Evolutionary conservation across 2,888 invertebrate genomes (phyloP), one percentile per base, ranked within the genome.

Genomic region (Resseliella maxima): DNA sequence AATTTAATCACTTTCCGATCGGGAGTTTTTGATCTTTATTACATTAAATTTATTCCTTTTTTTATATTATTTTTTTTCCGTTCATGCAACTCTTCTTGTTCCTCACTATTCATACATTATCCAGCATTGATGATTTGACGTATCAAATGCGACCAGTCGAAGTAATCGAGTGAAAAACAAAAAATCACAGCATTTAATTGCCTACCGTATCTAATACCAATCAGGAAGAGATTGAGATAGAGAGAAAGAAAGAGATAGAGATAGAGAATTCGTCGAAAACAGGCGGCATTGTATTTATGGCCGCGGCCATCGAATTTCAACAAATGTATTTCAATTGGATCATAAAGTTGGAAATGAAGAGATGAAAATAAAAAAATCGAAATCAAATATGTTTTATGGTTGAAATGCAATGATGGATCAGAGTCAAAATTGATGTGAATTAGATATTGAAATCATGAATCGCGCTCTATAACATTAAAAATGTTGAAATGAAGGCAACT

Each of bases 121-220:
- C n/a, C 3, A 8, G 6, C 15, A 31, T 15, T 27, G 31, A n/a
- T 83, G 38, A 83, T 81, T 81, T 83, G 83, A 83, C n/a, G 83
- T 83, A 38, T 83, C 81, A 81, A 38, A 83, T 1, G 1, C 41
- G 83, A 83, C 5, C 38, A n/a, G n/a, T n/a, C 8, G 38, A 24
- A 83, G 38, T 38, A 83, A 12, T 59, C 59, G 59, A 59, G n/a
- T n/a, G n/a, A n/a, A 38, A 83, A 83, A 6, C n/a, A 83, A 81
- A 83, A 83, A 83, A 38, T 83, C 83, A 83, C 83, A 83, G 38
- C 83, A 83, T 83, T 83, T 83, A 83, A 83, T 83, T 83, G 83
- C 83, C 8, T 83, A 83, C 83, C 83, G 83, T 83, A 83, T 83
- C 83, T 38, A 83, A 83, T 83, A 83, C 38, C 83, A 83, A 83